Percentiles rank a stretch among this genome's conserved stretches.
phyloP scores from a whole-genome alignment of 2,888 invertebrate species.

The Platycnemis pennipes region DNA sequence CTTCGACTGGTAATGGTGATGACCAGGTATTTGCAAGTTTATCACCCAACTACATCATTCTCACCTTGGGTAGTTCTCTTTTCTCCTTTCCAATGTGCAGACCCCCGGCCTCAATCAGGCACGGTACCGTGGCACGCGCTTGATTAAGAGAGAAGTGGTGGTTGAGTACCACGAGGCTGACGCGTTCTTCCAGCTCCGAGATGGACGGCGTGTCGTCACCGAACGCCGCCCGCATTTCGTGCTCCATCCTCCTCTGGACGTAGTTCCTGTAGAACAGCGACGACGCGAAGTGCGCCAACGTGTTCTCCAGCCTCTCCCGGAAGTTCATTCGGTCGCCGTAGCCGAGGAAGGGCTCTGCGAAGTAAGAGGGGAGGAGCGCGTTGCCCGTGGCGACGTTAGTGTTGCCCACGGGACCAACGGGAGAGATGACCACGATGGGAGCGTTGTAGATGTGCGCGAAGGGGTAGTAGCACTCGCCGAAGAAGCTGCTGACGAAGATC shows the following conservation, averaged over 20 bases:
- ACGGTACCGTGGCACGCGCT: slow-evolving; percentile 70
- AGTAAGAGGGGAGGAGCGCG: slow-evolving; percentile 75
- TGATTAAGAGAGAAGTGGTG: slow-evolving; percentile 68
- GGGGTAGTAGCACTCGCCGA: slow-evolving; percentile 79
- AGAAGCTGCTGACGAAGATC: slow-evolving; percentile 80
- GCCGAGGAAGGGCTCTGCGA: slow-evolving; percentile 75
- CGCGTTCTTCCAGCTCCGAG: not conserved
- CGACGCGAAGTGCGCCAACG: slow-evolving; percentile 69
- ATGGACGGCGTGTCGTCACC: slow-evolving; percentile 52
- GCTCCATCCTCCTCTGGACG: slow-evolving; percentile 70
- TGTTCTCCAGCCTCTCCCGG: slow-evolving; percentile 72
- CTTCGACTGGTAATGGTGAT: too few relatives aligned
- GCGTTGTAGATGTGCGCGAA: slow-evolving; percentile 80
- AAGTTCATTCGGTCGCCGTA: slow-evolving; percentile 74
- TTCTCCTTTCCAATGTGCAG: slow-evolving; percentile 72
- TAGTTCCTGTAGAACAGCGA: slow-evolving; percentile 58
- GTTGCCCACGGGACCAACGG: slow-evolving; percentile 75
- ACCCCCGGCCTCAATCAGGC: slow-evolving; percentile 72
- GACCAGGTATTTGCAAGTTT: too few relatives aligned
- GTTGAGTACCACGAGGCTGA: slow-evolving; percentile 26
- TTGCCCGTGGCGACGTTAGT: slow-evolving; percentile 71
- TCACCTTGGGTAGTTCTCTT: slow-evolving; percentile 72
- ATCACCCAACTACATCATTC: not conserved
- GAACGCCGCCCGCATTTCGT: not conserved
- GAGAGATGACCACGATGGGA: slow-evolving; percentile 78